Conservation (phyloP, 2,113 vertebrate species). For the Salminus brasiliensis region DNA sequence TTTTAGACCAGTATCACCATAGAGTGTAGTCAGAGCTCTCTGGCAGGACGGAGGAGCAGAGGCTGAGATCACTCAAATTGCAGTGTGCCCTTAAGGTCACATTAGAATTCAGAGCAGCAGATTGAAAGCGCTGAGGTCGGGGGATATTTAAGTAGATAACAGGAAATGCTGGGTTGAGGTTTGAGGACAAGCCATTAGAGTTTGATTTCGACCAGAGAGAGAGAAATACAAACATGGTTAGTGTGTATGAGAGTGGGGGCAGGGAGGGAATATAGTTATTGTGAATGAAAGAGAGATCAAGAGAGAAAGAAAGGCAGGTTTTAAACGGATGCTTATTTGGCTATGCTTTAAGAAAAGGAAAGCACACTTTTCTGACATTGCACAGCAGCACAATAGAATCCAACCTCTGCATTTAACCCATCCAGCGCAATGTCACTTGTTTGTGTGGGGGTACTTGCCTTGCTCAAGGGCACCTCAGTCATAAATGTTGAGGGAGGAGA, state of each 20-base stretch:
- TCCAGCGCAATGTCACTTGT: too few species aligned
- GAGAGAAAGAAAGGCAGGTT: too few species aligned
- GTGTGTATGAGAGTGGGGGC: background rate
- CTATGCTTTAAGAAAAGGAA: too few species aligned
- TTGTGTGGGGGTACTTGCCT: too few species aligned
- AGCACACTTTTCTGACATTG: too few species aligned
- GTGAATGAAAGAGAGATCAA: background rate
- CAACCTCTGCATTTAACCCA: too few species aligned
- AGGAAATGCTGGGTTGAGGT: conserved; percentile 48
- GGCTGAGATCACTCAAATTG: conserved; percentile 32
- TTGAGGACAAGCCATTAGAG: conserved; percentile 34
- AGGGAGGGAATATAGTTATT: background rate
- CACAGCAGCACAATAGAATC: too few species aligned
- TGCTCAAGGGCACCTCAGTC: too few species aligned
- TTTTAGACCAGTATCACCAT: background rate
- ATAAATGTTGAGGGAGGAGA: too few species aligned
- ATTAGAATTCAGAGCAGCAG: conserved; percentile 39
- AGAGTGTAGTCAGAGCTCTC: conserved; percentile 8
- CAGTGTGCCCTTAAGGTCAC: conserved; percentile 26
- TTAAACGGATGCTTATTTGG: too few species aligned
- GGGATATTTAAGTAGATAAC: conserved; percentile 49
- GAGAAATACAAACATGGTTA: background rate
- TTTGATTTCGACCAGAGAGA: conserved; percentile 9
- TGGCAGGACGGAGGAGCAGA: background rate
- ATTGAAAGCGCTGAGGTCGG: conserved; percentile 47